Percentiles rank a stretch among this genome's conserved stretches.
These are phyloP conservation scores for Anthonomus grandis DNA, from an alignment of 1,140 invertebrate species.

Conservation along the genomic window DNA sequence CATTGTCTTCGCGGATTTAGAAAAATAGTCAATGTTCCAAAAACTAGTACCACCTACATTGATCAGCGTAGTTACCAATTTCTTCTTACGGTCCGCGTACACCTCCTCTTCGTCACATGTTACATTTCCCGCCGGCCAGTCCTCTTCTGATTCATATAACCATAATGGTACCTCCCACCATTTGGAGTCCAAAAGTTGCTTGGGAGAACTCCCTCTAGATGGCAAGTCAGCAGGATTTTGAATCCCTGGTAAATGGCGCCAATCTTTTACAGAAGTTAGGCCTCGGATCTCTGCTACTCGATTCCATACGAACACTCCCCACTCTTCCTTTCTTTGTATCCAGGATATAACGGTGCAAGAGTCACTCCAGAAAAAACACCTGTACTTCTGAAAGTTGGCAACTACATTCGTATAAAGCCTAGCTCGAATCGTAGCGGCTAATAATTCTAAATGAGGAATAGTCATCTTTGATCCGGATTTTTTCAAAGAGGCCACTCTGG, in stretches of 20 bases:
- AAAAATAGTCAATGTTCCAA: slow-evolving; percentile 24
- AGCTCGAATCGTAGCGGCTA: not conserved
- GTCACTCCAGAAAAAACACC: slow-evolving; percentile 13
- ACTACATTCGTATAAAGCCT: slow-evolving; percentile 4
- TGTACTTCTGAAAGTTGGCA: not conserved
- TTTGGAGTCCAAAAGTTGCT: slow-evolving; percentile 39
- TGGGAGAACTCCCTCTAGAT: slow-evolving; percentile 45
- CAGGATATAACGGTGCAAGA: too few relatives aligned
- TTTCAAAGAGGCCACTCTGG: slow-evolving; percentile 13
- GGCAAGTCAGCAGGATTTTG: slow-evolving; percentile 49
- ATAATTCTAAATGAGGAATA: too few relatives aligned
- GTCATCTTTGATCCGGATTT: not conserved
- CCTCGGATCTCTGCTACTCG: too few relatives aligned
- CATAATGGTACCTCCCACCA: slow-evolving; percentile 49
- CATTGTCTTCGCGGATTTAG: slow-evolving; percentile 34
- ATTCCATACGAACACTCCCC: too few relatives aligned
- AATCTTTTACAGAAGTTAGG: too few relatives aligned
- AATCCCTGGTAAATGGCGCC: too few relatives aligned
- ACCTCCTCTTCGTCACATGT: slow-evolving; percentile 23
- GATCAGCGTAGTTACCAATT: not conserved
- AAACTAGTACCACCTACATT: not conserved
- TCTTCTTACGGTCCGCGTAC: slow-evolving; percentile 24
- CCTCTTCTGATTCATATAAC: not conserved
- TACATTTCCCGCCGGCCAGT: slow-evolving; percentile 1
- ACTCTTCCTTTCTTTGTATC: too few relatives aligned